Percentiles rank a stretch among this genome's conserved stretches.
phyloP scores from a whole-genome alignment of 2,797 vertebrate species.

The Acropternis orthonyx region DNA sequence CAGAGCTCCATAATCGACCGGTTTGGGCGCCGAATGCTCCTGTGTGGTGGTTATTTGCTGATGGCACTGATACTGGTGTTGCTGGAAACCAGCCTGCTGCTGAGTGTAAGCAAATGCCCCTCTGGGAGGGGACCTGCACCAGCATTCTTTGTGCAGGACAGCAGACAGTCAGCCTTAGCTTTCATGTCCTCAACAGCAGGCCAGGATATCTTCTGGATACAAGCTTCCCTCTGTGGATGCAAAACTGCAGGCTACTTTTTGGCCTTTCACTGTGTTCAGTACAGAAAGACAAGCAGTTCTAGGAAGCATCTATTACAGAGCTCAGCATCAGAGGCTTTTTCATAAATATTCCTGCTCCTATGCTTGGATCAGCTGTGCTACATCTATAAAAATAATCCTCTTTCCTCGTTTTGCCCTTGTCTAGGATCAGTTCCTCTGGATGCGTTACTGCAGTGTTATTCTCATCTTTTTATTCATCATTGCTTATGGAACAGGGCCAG shows the following conservation, averaged over 20 bases:
- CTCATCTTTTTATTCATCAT: constrained; percentile 90
- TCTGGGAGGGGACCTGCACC: neutral
- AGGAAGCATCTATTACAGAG: neutral
- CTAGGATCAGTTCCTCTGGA: constrained; percentile 74
- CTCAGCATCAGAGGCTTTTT: neutral
- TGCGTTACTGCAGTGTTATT: constrained; percentile 83
- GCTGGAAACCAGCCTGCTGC: constrained; percentile 83
- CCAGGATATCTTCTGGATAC: neutral
- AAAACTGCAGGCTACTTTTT: neutral
- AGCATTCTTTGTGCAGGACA: neutral
- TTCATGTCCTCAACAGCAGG: neutral
- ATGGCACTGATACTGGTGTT: constrained; percentile 85
- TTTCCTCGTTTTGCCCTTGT: neutral
- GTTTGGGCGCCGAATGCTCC: constrained; percentile 81
- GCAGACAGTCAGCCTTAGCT: neutral
- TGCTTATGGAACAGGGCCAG: constrained; percentile 90
- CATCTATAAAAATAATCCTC: neutral
- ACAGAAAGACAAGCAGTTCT: neutral
- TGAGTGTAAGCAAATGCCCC: constrained; percentile 76
- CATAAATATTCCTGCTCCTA: neutral
- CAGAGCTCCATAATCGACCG: constrained; percentile 87
- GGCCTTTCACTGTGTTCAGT: neutral
- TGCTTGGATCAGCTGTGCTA: neutral
- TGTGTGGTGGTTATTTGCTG: constrained; percentile 85
- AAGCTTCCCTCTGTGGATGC: neutral